Percentiles rank a stretch among this genome's conserved stretches.
phyloP scores from a whole-genome alignment of 2,797 vertebrate genomes.

The Eulemur albifrons region DNA sequence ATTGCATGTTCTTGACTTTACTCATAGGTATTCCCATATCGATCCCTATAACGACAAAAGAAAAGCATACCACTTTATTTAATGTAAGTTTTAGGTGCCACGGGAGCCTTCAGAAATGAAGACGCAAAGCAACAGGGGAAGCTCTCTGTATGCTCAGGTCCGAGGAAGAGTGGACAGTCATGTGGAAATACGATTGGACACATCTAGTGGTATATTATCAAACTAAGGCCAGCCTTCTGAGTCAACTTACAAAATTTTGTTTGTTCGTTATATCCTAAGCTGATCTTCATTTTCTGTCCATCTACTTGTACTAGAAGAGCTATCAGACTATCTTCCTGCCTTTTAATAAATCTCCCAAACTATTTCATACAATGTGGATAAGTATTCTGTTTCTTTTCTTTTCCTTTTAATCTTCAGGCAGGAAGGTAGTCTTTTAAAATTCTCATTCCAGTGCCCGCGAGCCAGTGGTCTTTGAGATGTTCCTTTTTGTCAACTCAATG shows the following conservation, averaged over 20 bases:
- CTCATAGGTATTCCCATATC: too few relatives aligned
- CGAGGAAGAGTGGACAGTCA: too few relatives aligned
- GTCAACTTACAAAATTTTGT: not conserved
- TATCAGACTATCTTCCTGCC: not conserved
- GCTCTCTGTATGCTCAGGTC: too few relatives aligned
- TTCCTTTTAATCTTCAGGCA: not conserved
- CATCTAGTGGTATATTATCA: not conserved
- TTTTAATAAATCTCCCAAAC: constrained; percentile 3
- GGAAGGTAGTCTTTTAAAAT: not conserved
- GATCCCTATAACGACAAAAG: too few relatives aligned
- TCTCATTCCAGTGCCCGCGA: not conserved
- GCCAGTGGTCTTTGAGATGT: not conserved
- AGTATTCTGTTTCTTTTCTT: not conserved
- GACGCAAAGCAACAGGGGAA: too few relatives aligned
- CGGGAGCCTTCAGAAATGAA: too few relatives aligned
- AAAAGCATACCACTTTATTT: too few relatives aligned
- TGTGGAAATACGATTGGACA: not conserved
- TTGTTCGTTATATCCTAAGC: not conserved
- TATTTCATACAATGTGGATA: not conserved
- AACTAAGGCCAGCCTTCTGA: not conserved
- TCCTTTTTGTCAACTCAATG: not conserved
- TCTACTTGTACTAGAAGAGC: not conserved
- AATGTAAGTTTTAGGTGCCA: too few relatives aligned
- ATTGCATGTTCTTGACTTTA: too few relatives aligned
- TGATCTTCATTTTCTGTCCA: not conserved